Percentiles rank a stretch among this genome's conserved stretches.
Conservation (phyloP, 2,113 vertebrate species). For the Mesitornis unicolor region DNA sequence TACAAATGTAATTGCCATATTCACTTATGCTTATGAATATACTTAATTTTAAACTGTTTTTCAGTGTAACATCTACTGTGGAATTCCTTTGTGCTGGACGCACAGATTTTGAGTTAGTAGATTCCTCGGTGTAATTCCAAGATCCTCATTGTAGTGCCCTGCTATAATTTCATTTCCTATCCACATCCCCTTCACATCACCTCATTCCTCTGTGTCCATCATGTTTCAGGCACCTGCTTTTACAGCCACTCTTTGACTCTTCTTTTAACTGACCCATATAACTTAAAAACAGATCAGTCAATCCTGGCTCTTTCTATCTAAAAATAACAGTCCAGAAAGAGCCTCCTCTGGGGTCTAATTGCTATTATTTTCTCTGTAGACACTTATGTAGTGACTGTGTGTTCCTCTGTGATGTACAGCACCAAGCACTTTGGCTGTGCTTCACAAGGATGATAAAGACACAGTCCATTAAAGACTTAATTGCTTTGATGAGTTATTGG, state of each 20-base stretch:
- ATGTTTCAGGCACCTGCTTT: conserved; percentile 5
- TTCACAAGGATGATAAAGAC: not conserved
- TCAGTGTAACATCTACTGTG: not conserved
- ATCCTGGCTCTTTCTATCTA: not conserved
- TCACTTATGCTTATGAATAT: not conserved
- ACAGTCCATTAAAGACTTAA: conserved; percentile 17
- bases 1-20: not conserved
- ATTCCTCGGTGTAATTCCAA: not conserved
- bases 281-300: not conserved
- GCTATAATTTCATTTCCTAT: not conserved
- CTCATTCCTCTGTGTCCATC: not conserved
- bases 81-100: not conserved
- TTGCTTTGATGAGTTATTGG: not conserved
- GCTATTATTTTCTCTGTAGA: conserved; percentile 26
- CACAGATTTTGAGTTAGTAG: not conserved
- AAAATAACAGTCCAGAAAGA: conserved; percentile 20
- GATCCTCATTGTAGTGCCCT: not conserved
- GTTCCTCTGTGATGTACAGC: not conserved
- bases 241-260: not conserved
- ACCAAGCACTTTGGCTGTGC: not conserved
- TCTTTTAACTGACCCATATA: not conserved
- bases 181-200: not conserved
- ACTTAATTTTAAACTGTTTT: not conserved
- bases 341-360: not conserved
- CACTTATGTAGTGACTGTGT: not conserved